Evolutionary conservation across 2,797 vertebrate species (phyloP).

Genomic region (Margarornis squamiger): DNA sequence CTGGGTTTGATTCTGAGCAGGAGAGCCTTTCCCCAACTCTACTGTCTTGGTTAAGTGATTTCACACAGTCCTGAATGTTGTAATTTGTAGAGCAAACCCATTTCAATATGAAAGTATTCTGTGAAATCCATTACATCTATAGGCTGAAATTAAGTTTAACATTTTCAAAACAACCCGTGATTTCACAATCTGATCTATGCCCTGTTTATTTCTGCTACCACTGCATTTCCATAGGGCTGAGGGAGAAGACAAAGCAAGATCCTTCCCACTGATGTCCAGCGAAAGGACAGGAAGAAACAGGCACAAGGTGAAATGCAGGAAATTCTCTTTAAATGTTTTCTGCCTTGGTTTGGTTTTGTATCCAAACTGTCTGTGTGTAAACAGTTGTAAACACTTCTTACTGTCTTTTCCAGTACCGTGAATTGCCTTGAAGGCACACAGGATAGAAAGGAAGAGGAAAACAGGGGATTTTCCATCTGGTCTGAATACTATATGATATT

Average conservation of each 20-base stretch:
- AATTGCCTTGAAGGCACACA: neutral
- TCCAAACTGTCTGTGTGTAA: neutral
- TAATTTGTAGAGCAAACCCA: neutral
- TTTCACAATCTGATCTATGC: neutral
- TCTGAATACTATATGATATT: neutral
- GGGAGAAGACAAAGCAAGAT: neutral
- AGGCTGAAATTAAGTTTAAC: neutral
- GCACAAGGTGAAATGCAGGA: neutral
- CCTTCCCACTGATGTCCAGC: neutral
- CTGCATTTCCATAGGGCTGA: neutral
- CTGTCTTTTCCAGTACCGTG: neutral
- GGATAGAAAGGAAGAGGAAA: neutral
- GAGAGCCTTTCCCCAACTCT: neutral
- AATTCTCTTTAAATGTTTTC: neutral
- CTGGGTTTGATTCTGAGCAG: neutral
- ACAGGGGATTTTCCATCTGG: neutral
- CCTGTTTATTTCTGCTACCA: neutral
- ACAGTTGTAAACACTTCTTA: neutral
- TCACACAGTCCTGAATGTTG: neutral
- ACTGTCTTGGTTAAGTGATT: neutral
- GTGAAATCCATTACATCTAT: neutral
- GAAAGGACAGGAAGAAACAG: neutral
- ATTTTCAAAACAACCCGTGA: neutral
- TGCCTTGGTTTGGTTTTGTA: neutral
- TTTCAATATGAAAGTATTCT: neutral